These are phyloP conservation scores for Acanthurus lineatus DNA, from an alignment of 2,797 vertebrate species.

Conservation along the genomic window DNA sequence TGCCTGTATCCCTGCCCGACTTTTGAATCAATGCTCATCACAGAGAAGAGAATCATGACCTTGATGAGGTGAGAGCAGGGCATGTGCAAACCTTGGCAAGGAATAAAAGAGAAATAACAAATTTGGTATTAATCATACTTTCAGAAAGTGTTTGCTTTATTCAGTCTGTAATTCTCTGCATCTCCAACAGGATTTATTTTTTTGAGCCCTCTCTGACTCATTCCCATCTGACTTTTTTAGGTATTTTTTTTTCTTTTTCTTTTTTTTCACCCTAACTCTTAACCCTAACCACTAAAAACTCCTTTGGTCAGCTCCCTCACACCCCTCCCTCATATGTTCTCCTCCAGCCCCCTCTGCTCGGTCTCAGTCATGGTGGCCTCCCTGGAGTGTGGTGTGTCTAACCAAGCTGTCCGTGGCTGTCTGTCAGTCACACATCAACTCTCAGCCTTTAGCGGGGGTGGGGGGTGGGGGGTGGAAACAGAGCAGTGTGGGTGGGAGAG, in stretches of 20 bases:
- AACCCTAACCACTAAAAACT: slow-evolving; percentile 24
- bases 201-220: neutral
- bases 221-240: neutral
- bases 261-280: slow-evolving; percentile 1
- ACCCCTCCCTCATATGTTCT: slow-evolving; percentile 21
- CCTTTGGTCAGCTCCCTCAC: slow-evolving; percentile 38
- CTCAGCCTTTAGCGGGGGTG: slow-evolving; percentile 59
- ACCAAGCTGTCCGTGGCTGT: slow-evolving; percentile 80
- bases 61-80: slow-evolving; percentile 23
- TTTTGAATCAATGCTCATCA: slow-evolving; percentile 44
- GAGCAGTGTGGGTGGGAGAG: slow-evolving; percentile 39
- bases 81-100: neutral
- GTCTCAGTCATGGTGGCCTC: slow-evolving; percentile 66
- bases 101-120: slow-evolving; percentile 37
- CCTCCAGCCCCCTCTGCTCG: slow-evolving; percentile 30
- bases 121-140: slow-evolving; percentile 42
- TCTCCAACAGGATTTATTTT: neutral
- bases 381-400: slow-evolving; percentile 77
- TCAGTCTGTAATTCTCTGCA: slow-evolving; percentile 13
- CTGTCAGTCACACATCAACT: slow-evolving; percentile 81
- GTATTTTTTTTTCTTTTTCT: too few relatives aligned
- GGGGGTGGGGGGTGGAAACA: neutral
- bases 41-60: slow-evolving; percentile 36
- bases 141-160: slow-evolving; percentile 4
- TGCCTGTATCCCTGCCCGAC: neutral